Base-by-base conservation (phyloP, 2,113 vertebrate species). In the Uropsilus gracilis region DNA sequence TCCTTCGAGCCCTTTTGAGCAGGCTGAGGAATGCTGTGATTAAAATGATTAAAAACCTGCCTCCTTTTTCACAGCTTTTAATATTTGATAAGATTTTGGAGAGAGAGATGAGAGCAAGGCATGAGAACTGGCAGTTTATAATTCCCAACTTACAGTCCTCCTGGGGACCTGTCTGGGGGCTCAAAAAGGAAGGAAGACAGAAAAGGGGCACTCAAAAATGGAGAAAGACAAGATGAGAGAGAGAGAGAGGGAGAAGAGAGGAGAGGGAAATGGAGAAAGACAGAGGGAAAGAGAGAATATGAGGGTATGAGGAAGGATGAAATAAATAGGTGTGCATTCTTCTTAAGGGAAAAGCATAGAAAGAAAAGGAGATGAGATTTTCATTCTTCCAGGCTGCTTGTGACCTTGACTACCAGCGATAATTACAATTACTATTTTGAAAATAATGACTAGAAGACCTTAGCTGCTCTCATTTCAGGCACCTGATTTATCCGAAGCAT, bases 61-160 rank as follows among this genome's bases (percentile, higher is more conserved):
- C 96, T 97, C 94, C 96, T 97, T 81, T 95, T 97, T 90, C 90
- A 95, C 95, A 96, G 78, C 94, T 97, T 97, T 91, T 96, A 96
- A 90, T 97, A 97, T 93, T 89, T 96, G 78, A 92, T 78, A 93
- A 96, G 88, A 86, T 92, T 93, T 82, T 89, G 94, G 92, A 93
- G 72, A 71, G 69, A 89, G 50, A 39, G 88, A 92, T 92, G 71
- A 86, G 88, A 89, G 37, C 53, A 64, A 81, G 75, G 86, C 59
- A 34, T 80, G 86, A 32, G 46, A 73, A 37, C 83, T 71, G 81
- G 50, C 34, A 55, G 86, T 75, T 90, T 93, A 57, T 44, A 75
- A 3, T 59, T 30, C 76, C 12, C 72, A 82, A 89, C 46, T 88
- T 84, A 39, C 24, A 44, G 57, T 37, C 53, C 32, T 59, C 68